Conservation (phyloP, 2,113 vertebrate genomes). For the Miniopterus natalensis region DNA sequence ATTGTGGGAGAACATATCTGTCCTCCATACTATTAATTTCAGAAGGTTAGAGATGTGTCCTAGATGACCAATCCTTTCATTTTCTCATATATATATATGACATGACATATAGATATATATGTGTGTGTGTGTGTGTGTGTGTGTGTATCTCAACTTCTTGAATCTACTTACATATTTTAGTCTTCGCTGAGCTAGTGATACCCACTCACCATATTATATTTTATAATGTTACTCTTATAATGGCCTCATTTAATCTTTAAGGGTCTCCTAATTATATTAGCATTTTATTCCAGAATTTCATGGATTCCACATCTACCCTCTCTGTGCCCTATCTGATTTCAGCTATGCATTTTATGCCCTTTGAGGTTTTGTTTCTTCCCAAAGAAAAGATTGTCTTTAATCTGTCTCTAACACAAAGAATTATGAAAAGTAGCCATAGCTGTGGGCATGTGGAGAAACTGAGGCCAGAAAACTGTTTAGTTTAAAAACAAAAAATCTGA, state of each 20-base stretch:
- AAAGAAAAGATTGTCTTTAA: not conserved
- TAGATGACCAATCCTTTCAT: not conserved
- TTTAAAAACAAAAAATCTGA: not conserved
- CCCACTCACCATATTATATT: not conserved
- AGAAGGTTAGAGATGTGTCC: not conserved
- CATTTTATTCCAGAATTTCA: not conserved
- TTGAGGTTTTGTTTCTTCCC: not conserved
- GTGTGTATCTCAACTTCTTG: not conserved
- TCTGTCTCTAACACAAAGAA: not conserved
- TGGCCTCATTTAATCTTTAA: conserved; percentile 14
- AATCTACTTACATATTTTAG: not conserved
- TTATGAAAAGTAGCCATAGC: not conserved
- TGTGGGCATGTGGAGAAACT: not conserved
- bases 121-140: no score
- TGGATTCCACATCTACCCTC: not conserved
- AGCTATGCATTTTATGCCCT: not conserved
- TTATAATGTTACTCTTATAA: conserved; percentile 6
- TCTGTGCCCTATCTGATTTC: not conserved
- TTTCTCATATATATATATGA: not conserved
- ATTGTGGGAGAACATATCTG: not conserved
- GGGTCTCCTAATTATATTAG: not conserved
- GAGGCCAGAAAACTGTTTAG: conserved; percentile 4
- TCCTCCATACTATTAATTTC: not conserved
- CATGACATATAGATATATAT: not conserved
- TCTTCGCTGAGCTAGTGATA: not conserved